A percentile compares a stretch with the other conserved stretches of the same genome.
Conservation (phyloP, 2,113 vertebrate species). For the Nipponia nippon region DNA sequence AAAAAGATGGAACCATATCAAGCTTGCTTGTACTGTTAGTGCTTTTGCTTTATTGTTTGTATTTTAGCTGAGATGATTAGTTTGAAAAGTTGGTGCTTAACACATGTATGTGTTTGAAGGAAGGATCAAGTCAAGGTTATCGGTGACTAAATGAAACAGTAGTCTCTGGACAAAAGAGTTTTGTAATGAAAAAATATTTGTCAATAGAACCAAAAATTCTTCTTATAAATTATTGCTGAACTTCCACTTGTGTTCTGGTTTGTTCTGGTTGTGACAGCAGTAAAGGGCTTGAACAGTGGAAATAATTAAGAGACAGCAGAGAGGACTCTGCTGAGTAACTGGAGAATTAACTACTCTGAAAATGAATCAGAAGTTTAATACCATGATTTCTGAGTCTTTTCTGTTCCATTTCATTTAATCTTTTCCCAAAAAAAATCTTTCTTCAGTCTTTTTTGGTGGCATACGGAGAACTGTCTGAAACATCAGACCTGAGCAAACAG, state of each 20-base stretch:
- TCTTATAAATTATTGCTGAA: background rate
- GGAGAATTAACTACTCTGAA: background rate
- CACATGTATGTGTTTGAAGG: background rate
- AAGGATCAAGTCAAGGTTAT: background rate
- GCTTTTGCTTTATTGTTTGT: background rate
- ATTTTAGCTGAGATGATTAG: background rate
- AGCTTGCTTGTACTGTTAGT: background rate
- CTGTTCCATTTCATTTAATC: background rate
- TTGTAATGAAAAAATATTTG: background rate
- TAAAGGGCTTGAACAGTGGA: background rate
- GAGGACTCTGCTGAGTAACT: background rate
- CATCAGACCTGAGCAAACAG: background rate
- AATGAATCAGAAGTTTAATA: background rate
- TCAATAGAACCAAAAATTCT: background rate
- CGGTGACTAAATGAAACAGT: background rate
- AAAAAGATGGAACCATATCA: background rate
- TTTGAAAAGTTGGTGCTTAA: background rate
- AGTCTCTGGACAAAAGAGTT: background rate
- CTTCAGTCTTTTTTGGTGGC: background rate
- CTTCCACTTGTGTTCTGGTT: background rate
- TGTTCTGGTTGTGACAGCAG: background rate
- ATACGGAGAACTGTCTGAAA: background rate
- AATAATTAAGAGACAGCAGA: background rate
- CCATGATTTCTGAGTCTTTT: background rate
- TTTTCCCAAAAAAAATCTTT: background rate